Base-by-base conservation (phyloP, 2,888 invertebrate species). In the Cantharis rufa region DNA sequence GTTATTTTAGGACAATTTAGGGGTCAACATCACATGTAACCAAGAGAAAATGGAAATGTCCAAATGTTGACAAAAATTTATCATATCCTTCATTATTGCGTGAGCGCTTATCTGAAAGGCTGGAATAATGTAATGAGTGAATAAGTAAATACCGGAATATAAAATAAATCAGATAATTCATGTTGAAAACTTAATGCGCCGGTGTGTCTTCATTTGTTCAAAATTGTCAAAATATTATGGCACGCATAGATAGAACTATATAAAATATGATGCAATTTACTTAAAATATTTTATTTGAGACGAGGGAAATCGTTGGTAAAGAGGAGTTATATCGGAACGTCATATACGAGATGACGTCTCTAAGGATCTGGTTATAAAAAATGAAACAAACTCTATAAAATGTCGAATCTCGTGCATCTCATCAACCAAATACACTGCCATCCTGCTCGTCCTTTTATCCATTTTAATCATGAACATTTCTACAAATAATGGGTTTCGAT, bases 391-490 rank as follows among this genome's bases (percentile, higher is more conserved):
- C 85, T 85, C 84, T 85, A 83, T 84, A 85, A 86, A 86, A 86
- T 82, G 84, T 84, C 83, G 85, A 86, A 86, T 86, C 86, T 83
- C 82, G 84, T 84, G 84, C 85, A 86, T 86, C 86, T 86, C 86
- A 86, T 86, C 86, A 86, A 81, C 81, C 82, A 78, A 76, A 73
- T 71, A 24, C 24, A 66, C 15, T 15, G 13, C 10, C n/a, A 15
- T 15, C 81, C 78, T 66, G 21, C 24, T 66, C 24, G 10, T 3
- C 24, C 10, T 24, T 66, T 21, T 66, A 16, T n/a, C 15, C 18
- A 66, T 66, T 66, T 66, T 66, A 66, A 48, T 48, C 48, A n/a
- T 48, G 48, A 48, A 7, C 48, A 48, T 48, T 7, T n/a, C 9
- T 7, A 28, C 27, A 3, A 10, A 48, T n/a, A 48, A n/a, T 48